Conservation (phyloP, 2,888 invertebrate species). For the Sminthurinus aureus region DNA sequence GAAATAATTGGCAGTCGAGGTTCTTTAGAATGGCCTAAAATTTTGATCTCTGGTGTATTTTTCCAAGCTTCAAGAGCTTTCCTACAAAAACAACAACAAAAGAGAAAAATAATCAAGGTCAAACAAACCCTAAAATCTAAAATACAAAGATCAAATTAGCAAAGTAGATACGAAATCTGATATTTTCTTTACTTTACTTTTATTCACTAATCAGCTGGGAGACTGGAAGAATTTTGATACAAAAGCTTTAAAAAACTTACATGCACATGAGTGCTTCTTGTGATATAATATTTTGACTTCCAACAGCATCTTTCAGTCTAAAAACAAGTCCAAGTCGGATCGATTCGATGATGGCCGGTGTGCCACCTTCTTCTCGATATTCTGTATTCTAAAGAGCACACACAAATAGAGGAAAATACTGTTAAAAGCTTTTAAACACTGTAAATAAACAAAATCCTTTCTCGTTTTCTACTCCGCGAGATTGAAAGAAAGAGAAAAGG, state of each 20-base stretch:
- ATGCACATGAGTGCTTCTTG: constrained; percentile 72
- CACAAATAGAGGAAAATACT: background rate
- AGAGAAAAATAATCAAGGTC: background rate
- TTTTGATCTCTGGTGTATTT: constrained; percentile 76
- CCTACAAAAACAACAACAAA: constrained; percentile 41
- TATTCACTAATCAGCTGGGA: too few species aligned
- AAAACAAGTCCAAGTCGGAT: constrained; percentile 85
- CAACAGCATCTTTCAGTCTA: constrained; percentile 83
- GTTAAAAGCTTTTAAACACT: background rate
- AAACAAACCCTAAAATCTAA: background rate
- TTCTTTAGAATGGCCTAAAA: constrained; percentile 70
- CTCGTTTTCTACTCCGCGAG: background rate
- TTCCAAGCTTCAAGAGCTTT: constrained; percentile 55
- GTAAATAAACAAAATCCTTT: background rate
- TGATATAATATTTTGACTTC: constrained; percentile 74
- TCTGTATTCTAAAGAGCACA: constrained; percentile 67
- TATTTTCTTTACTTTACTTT: background rate
- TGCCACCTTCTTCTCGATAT: constrained; percentile 75
- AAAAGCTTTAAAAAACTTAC: constrained; percentile 64
- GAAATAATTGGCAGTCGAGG: constrained; percentile 81
- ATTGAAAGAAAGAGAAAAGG: background rate
- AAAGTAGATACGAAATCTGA: background rate
- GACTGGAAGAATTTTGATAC: too few species aligned
- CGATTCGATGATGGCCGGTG: constrained; percentile 79
- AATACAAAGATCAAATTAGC: background rate